Percentiles rank a stretch among this genome's conserved stretches.
phyloP scores from a whole-genome alignment of 2,888 invertebrate species.

The Drosophila macrothrix region DNA sequence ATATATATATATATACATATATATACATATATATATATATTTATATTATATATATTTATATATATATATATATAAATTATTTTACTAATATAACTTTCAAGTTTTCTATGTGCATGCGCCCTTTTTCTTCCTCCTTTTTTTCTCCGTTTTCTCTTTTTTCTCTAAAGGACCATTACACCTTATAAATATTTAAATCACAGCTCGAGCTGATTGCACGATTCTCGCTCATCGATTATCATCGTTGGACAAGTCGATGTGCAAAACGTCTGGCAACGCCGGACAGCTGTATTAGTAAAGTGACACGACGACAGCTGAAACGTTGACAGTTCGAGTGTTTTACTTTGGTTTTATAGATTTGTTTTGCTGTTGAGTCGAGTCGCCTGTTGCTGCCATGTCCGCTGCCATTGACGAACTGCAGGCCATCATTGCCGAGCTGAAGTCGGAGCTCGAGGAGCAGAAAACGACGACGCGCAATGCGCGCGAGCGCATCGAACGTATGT shows the following conservation, averaged over 20 bases:
- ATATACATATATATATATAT: too few relatives aligned
- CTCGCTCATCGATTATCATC: constrained; percentile 11
- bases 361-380: constrained; percentile 3
- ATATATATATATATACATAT: too few relatives aligned
- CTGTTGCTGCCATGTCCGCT: constrained; percentile 85
- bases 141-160: too few relatives aligned
- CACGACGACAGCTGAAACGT: constrained; percentile 61
- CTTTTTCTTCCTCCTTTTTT: too few relatives aligned
- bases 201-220: neutral
- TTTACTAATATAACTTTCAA: too few relatives aligned
- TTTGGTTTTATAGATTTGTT: constrained; percentile 14
- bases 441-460: constrained; percentile 86
- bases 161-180: too few relatives aligned
- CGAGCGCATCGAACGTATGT: constrained; percentile 94
- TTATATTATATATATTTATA: too few relatives aligned
- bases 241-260: neutral
- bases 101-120: too few relatives aligned
- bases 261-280: neutral
- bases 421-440: constrained; percentile 88
- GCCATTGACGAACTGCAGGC: constrained; percentile 87
- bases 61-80: too few relatives aligned
- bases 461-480: constrained; percentile 83
- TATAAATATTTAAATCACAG: neutral
- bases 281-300: constrained; percentile 51
- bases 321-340: neutral